Base-by-base conservation (phyloP, 2,888 invertebrate genomes). In the Capitulum mitella region DNA sequence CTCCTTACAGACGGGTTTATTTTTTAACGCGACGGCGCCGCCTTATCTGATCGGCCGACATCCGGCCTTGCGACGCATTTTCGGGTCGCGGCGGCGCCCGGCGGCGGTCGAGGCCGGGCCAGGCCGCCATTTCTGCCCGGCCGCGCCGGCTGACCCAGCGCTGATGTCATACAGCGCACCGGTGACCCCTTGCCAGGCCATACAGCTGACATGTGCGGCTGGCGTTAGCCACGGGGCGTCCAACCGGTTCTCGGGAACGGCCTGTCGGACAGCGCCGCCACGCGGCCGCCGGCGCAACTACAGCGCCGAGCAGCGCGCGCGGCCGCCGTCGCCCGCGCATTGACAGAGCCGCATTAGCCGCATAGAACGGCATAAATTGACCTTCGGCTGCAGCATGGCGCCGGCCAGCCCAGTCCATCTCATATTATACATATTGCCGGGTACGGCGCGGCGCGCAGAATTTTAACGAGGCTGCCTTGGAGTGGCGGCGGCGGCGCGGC, bases 151-250 rank as follows among this genome's bases (percentile, higher is more conserved):
- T 32, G 61, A 32, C 32, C 61, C 16, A 14, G n/a, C 61, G 16
- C 32, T 61, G 61, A 32, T 16, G 61, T n/a, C 61, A n/a, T n/a
- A n/a, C n/a, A 32, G 32, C 61, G n/a, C 61, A 3, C 61, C 61
- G 61, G 61, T 61, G 61, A 61, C 61, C 61, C 32, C 61, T 61
- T 29, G 61, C n/a, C 32, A 61, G 61, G 61, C 61, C 61, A 61
- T 61, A 8, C 61, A 61, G 61, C 61, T 61, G 61, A 61, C 61
- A 61, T 61, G 61, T 61, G 61, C 32, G 32, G 32, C 61, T n/a
- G 61, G n/a, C 61, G 61, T 61, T 32, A 32, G 61, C 61, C 32
- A 61, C 61, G 32, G 61, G 61, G 61, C 61, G 61, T 32, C 61
- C 61, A n/a, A 32, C 61, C 61, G 61, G 61, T 61, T 32, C 61